phyloP scores from a whole-genome alignment of 2,797 vertebrate species.

The Pseudotriccus pelzelni region DNA sequence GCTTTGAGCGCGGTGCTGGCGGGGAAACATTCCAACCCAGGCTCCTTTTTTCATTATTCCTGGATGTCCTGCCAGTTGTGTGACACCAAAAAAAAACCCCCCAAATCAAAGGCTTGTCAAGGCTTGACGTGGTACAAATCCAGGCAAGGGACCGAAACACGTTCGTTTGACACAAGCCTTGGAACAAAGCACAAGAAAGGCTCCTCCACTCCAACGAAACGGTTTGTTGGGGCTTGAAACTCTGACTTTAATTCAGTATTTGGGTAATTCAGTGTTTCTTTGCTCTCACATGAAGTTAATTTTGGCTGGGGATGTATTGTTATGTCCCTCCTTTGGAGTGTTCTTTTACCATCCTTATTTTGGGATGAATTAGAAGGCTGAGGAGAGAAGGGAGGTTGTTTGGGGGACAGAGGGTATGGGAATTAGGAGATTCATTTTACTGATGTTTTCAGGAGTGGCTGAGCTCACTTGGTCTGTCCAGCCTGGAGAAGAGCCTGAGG shows the following conservation, averaged over 20 bases:
- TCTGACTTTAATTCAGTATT: background rate
- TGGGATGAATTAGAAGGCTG: background rate
- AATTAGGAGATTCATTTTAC: background rate
- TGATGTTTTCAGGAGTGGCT: background rate
- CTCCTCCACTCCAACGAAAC: no score
- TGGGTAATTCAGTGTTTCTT: background rate
- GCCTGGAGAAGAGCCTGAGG: background rate
- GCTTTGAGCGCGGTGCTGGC: background rate
- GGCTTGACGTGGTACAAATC: slow-evolving; percentile 10
- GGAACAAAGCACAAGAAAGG: no score
- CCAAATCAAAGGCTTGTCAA: slow-evolving; percentile 28
- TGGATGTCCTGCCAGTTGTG: background rate
- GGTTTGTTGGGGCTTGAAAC: background rate
- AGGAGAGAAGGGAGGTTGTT: background rate
- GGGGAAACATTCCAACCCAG: background rate
- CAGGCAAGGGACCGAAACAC: background rate
- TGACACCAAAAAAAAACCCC: background rate
- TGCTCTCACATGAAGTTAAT: background rate
- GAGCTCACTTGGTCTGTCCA: background rate
- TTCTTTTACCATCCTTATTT: background rate
- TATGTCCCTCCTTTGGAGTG: background rate
- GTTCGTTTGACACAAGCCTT: no score
- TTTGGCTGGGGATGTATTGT: background rate
- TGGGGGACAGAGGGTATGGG: background rate
- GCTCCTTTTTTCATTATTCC: background rate